A percentile compares a stretch with the other conserved stretches of the same genome.
Conservation (phyloP, 1,140 invertebrate genomes). For the Tetramorium simillimum region DNA sequence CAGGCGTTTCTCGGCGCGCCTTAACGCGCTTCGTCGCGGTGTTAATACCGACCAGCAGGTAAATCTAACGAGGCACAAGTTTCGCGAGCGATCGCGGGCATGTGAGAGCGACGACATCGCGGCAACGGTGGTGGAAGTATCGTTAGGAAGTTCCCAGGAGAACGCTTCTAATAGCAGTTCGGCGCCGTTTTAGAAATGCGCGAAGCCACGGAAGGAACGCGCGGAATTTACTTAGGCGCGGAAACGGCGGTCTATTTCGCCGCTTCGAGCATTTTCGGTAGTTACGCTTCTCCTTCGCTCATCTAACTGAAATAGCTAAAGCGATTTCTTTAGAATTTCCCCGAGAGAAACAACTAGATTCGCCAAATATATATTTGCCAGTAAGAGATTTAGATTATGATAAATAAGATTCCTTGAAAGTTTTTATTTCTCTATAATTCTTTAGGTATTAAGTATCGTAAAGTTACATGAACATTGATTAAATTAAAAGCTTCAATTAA, state of each 20-base stretch:
- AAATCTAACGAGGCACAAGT: constrained; percentile 57
- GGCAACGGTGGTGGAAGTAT: constrained; percentile 31
- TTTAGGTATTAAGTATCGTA: background rate
- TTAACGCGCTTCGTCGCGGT: background rate
- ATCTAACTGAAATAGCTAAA: background rate
- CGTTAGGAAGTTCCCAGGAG: constrained; percentile 48
- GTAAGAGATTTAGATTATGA: background rate
- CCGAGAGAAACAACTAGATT: background rate
- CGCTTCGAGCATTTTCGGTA: constrained; percentile 67
- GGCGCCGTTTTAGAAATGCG: constrained; percentile 31
- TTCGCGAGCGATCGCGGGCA: constrained; percentile 40
- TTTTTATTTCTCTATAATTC: background rate
- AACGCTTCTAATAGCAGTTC: constrained; percentile 53
- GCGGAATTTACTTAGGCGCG: constrained; percentile 64
- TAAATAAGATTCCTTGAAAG: background rate
- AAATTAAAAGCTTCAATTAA: background rate
- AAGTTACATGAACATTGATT: background rate
- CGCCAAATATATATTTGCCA: background rate
- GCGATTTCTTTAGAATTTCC: background rate
- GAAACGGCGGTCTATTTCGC: constrained; percentile 53
- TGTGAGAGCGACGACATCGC: constrained; percentile 25
- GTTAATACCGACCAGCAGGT: constrained; percentile 26
- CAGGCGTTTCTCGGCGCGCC: background rate
- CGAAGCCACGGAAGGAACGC: constrained; percentile 35
- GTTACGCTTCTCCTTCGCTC: constrained; percentile 52